phyloP scores from a whole-genome alignment of 2,888 invertebrate species.

The Nephrotoma appendiculata region DNA sequence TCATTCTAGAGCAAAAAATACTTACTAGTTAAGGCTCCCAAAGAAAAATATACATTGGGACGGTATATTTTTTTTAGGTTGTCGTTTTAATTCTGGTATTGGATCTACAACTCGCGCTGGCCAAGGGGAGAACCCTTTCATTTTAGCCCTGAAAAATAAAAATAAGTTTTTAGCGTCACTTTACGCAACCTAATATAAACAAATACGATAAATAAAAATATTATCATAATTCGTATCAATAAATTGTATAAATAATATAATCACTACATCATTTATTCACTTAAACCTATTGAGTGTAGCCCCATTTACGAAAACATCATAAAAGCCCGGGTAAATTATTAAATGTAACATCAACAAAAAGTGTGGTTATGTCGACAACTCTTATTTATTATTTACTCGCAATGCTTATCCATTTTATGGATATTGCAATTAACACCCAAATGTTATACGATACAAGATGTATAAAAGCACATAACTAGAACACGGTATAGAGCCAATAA shows the following conservation, averaged over 20 bases:
- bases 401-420: background rate
- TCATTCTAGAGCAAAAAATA: background rate
- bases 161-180: background rate
- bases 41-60: conserved; percentile 84
- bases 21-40: conserved; percentile 92
- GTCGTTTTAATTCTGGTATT: conserved; percentile 59
- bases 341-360: background rate
- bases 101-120: conserved; percentile 76
- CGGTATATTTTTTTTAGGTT: conserved; percentile 56
- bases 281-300: background rate
- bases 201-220: background rate
- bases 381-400: background rate
- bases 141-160: conserved; percentile 65
- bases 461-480: background rate
- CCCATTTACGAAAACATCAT: background rate
- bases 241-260: background rate
- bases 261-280: background rate
- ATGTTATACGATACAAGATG: background rate
- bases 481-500: background rate
- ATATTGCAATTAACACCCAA: background rate
- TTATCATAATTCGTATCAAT: background rate
- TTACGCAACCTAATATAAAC: background rate
- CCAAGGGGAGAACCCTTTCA: conserved; percentile 96
- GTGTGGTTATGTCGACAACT: background rate
- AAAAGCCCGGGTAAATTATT: background rate